phyloP scores from a whole-genome alignment of 2,797 vertebrate species.

The Lagorchestes hirsutus region DNA sequence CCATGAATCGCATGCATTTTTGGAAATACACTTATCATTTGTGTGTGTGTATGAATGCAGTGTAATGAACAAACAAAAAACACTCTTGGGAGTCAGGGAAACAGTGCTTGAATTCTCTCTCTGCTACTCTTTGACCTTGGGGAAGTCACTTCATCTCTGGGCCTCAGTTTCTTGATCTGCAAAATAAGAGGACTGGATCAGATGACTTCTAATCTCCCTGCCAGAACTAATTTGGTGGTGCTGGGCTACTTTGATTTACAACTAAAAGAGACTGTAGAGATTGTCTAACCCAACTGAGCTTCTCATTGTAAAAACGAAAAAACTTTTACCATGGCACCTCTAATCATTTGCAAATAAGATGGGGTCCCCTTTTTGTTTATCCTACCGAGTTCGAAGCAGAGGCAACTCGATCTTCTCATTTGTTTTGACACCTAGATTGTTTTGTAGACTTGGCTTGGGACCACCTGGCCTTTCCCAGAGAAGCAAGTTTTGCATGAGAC shows the following conservation, averaged over 20 bases:
- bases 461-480: not conserved
- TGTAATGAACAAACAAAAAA: not conserved
- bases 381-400: constrained; percentile 25
- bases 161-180: not conserved
- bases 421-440: constrained; percentile 24
- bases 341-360: constrained; percentile 17
- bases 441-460: constrained; percentile 31
- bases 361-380: constrained; percentile 4
- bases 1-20: not conserved
- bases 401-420: not conserved
- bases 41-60: not conserved
- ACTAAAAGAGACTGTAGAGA: not conserved
- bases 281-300: not conserved
- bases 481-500: constrained; percentile 20
- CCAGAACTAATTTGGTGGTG: not conserved
- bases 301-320: not conserved
- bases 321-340: not conserved
- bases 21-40: not conserved
- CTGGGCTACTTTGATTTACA: not conserved
- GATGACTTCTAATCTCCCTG: not conserved
- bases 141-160: not conserved
- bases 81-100: not conserved
- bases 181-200: not conserved
- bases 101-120: not conserved
- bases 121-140: not conserved